Conservation (phyloP, 2,888 invertebrate genomes). For the Steinernema scapterisci region DNA sequence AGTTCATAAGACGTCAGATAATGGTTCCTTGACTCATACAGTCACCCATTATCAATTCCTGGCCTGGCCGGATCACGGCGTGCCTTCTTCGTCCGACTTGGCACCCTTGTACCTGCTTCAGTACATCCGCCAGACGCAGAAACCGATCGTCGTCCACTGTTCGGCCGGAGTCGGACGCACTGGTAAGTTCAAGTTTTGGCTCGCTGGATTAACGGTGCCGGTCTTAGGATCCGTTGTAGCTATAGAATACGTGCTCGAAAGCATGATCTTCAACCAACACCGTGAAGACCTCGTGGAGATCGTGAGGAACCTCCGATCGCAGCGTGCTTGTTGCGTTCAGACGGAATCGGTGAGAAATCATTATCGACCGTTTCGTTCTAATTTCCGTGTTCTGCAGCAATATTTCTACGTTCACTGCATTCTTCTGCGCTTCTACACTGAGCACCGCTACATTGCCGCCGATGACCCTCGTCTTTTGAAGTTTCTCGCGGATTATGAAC, state of each 20-base stretch:
- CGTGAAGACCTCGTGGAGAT: constrained; percentile 2
- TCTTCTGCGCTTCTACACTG: constrained; percentile 22
- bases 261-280: not conserved
- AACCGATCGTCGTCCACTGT: constrained; percentile 37
- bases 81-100: constrained; percentile 31
- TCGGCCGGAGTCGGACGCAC: constrained; percentile 35
- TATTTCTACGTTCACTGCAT: constrained; percentile 22
- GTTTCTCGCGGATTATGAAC: constrained; percentile 13
- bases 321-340: constrained; percentile 4
- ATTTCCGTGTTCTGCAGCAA: not conserved
- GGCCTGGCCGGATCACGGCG: constrained; percentile 42
- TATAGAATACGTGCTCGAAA: constrained; percentile 12
- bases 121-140: not conserved
- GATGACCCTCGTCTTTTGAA: not conserved
- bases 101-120: constrained; percentile 34
- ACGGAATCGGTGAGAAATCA: not conserved
- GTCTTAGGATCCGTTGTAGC: constrained; percentile 10
- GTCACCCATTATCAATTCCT: constrained; percentile 34
- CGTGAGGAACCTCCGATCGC: not conserved
- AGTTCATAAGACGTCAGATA: not conserved
- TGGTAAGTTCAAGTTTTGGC: not conserved
- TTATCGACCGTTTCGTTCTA: not conserved
- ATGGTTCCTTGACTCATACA: not conserved
- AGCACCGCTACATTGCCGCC: not conserved
- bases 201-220: no score